Base-by-base conservation (phyloP, 1,140 invertebrate genomes). In the Bilobella aurantiaca region DNA sequence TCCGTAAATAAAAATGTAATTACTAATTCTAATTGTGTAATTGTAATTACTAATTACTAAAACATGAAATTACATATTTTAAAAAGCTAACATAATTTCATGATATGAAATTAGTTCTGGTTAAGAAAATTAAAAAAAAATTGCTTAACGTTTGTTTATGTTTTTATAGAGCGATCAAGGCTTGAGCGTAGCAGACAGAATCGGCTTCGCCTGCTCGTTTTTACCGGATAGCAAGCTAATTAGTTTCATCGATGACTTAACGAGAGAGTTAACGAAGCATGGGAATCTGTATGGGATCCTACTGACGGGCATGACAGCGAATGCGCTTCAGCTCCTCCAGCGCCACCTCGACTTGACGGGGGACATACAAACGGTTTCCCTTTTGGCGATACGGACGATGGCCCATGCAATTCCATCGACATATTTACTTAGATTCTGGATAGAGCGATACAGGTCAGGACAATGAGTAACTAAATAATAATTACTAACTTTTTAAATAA, bases 141-240 rank as follows among this genome's bases (percentile, higher is more conserved):
- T n/a, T n/a, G n/a, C n/a, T n/a, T n/a, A 42, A 12, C 34, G 34
- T 12, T 8, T 60, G 59, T 69, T 58, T 74, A 73, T 69, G 62
- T 74, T 79, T 79, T 58, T 71, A 65, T 72, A 91, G 84, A 85
- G 86, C 73, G 90, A 94, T 77, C 82, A 80, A 46, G 86, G 84
- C n/a, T 85, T 94, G 75, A 83, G 85, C 23, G 84, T 96, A 3
- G 85, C 88, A 71, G 94, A 98, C 79, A 81, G 91, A 73, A 85
- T 96, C 47, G 93, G 91, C n/a, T 96, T 97, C 82, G 93, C 93
- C 30, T 88, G 91, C 73, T 87, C 87, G 69, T 97, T 88, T 79
- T 80, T 97, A 30, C 84, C 88, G 5, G 93, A 96, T 78, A 78
- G 77, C 18, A 86, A 87, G 77, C 78, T 97, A 58, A 78, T 82